Conservation (phyloP, 2,113 vertebrate species). For the Hippocampus zosterae region DNA sequence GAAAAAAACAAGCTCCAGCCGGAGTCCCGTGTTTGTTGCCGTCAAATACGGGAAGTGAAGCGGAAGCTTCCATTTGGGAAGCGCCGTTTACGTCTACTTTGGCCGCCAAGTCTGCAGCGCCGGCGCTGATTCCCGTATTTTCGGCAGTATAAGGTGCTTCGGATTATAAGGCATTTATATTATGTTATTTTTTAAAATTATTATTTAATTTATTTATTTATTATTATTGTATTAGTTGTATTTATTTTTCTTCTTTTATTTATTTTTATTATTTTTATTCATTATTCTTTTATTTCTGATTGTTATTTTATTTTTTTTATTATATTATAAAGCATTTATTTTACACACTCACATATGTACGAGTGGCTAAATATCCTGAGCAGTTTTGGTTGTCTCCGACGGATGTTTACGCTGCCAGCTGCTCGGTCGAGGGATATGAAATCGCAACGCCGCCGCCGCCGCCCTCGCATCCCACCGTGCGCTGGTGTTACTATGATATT, state of each 20-base stretch:
- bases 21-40: background rate
- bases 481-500: conserved; percentile 18
- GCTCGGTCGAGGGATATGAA: conserved; percentile 25
- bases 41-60: conserved; percentile 16
- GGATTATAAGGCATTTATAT: too few relatives aligned
- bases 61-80: conserved; percentile 54
- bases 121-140: conserved; percentile 14
- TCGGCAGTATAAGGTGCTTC: too few relatives aligned
- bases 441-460: conserved; percentile 35
- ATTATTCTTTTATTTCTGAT: too few relatives aligned
- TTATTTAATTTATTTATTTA: too few relatives aligned
- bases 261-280: too few relatives aligned
- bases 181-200: too few relatives aligned
- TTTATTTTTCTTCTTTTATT: too few relatives aligned
- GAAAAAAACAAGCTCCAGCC: conserved; percentile 4
- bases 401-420: conserved; percentile 47
- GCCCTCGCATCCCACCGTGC: conserved; percentile 12
- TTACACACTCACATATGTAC: too few relatives aligned
- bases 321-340: too few relatives aligned
- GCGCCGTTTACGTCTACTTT: conserved; percentile 45
- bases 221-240: too few relatives aligned
- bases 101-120: conserved; percentile 54
- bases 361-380: too few relatives aligned
- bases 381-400: background rate
- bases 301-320: too few relatives aligned